phyloP scores from a whole-genome alignment of 2,797 vertebrate genomes.

The Todus mexicanus region DNA sequence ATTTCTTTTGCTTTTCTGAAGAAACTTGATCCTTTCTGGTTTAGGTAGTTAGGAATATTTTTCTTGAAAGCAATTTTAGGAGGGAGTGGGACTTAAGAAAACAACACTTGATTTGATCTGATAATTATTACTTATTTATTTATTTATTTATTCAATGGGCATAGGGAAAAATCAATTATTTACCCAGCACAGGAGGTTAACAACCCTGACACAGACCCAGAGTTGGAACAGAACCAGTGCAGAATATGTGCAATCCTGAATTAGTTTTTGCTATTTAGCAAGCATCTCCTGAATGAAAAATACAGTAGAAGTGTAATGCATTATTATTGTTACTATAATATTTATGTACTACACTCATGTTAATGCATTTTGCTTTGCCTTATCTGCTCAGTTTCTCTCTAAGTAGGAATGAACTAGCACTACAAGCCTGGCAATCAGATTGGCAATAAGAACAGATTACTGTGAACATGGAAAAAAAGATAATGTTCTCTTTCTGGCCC shows the following conservation, averaged over 20 bases:
- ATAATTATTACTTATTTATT: not conserved
- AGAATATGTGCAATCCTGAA: not conserved
- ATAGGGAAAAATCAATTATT: slow-evolving; percentile 42
- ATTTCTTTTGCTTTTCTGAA: not conserved
- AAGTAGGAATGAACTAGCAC: not conserved
- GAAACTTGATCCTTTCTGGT: not conserved
- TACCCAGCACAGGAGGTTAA: not conserved
- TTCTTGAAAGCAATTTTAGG: not conserved
- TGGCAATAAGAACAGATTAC: not conserved
- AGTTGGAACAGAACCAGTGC: not conserved
- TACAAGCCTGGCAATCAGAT: not conserved
- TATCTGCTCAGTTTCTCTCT: not conserved
- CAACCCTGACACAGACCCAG: not conserved
- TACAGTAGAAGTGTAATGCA: not conserved
- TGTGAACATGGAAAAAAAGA: not conserved
- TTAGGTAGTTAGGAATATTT: not conserved
- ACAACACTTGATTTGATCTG: not conserved
- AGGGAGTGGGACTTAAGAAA: not conserved
- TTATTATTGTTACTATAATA: not conserved
- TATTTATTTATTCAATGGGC: not conserved
- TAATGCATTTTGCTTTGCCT: not conserved
- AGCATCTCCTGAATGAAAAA: not conserved
- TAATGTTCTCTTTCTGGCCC: not conserved
- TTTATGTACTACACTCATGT: not conserved
- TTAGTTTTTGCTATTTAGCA: not conserved